These are phyloP conservation scores for Athalia circularis DNA, from an alignment of 2,888 invertebrate genomes.

Conservation along the genomic window DNA sequence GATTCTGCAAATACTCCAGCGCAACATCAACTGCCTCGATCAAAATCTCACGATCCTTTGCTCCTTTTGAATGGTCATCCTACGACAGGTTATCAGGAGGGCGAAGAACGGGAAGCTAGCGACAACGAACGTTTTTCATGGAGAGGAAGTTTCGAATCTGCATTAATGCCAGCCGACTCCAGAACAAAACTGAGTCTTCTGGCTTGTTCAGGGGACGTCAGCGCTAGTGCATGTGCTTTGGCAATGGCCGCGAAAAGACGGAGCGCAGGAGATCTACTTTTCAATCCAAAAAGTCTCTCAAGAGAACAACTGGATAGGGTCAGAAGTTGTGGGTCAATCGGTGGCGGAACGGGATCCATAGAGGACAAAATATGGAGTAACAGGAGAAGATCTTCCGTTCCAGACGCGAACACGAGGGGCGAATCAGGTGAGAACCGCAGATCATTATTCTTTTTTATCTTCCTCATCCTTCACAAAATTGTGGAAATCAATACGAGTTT, in stretches of 20 bases:
- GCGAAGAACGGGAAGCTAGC: slow-evolving; percentile 81
- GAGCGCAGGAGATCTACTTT: slow-evolving; percentile 89
- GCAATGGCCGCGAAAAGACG: slow-evolving; percentile 85
- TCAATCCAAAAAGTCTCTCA: slow-evolving; percentile 87
- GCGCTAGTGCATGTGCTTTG: slow-evolving; percentile 80
- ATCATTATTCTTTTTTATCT: neutral
- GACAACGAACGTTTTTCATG: slow-evolving; percentile 93
- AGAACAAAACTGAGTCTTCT: slow-evolving; percentile 84
- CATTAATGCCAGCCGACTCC: slow-evolving; percentile 90
- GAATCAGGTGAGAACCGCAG: slow-evolving; percentile 65
- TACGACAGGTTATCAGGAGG: slow-evolving; percentile 62
- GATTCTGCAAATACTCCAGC: slow-evolving; percentile 77
- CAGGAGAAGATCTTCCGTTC: slow-evolving; percentile 70
- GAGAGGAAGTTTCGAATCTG: slow-evolving; percentile 95
- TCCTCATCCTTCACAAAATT: neutral
- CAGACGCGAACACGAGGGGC: slow-evolving; percentile 70
- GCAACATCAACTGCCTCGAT: slow-evolving; percentile 81
- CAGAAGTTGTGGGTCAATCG: slow-evolving; percentile 89
- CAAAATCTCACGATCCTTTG: slow-evolving; percentile 88
- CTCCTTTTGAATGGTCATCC: slow-evolving; percentile 73
- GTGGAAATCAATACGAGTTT: too few relatives aligned
- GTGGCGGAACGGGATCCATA: slow-evolving; percentile 77
- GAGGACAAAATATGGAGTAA: slow-evolving; percentile 73
- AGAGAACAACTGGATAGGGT: slow-evolving; percentile 85
- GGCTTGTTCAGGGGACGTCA: slow-evolving; percentile 77